phyloP scores from a whole-genome alignment of 2,113 vertebrate genomes.

The Grantiella picta region DNA sequence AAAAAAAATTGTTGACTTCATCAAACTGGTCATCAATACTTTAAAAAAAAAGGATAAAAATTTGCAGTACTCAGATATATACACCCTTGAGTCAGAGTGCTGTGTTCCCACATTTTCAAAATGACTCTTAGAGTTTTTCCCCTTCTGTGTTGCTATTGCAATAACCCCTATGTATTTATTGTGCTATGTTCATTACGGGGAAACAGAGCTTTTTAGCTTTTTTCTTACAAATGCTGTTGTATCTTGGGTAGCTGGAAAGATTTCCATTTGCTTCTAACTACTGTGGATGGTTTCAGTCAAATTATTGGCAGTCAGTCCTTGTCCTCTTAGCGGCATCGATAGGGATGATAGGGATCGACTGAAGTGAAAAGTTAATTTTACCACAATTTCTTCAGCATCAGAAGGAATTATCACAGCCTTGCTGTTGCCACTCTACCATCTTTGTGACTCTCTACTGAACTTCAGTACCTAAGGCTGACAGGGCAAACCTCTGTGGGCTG shows the following conservation, averaged over 20 bases:
- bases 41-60: neutral
- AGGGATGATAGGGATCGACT: neutral
- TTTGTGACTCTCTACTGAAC: neutral
- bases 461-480: neutral
- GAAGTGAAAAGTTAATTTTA: neutral
- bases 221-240: neutral
- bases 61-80: neutral
- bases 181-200: neutral
- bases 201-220: neutral
- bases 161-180: neutral
- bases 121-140: neutral
- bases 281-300: neutral
- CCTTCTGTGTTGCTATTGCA: neutral
- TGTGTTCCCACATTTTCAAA: neutral
- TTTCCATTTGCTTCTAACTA: neutral
- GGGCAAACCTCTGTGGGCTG: neutral
- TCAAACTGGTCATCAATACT: neutral
- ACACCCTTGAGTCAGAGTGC: neutral
- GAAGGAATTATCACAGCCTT: neutral
- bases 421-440: neutral
- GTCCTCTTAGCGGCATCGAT: neutral
- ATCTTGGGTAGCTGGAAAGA: neutral
- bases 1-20: neutral
- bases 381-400: neutral
- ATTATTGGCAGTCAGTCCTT: neutral